Base-by-base conservation (phyloP, 2,797 vertebrate species). In the Lemur catta region DNA sequence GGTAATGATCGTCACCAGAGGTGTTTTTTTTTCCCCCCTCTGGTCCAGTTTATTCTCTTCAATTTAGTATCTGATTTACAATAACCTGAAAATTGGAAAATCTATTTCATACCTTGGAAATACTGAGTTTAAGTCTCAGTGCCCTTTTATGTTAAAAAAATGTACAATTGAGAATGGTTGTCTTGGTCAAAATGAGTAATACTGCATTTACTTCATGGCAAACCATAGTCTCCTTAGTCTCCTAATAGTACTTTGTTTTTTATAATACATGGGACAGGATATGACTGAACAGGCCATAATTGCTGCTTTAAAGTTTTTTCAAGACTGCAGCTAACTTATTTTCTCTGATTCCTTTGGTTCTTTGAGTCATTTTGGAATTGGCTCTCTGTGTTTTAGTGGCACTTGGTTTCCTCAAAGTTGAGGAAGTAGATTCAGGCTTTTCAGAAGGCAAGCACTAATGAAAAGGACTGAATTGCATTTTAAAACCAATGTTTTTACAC, bases 301-400 rank as follows among this genome's bases (percentile, higher is more conserved):
- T 94, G 69, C 67, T 84, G 91, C 92, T 84, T 94, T 97, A 63
- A 80, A 67, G 43, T 67, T 94, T 96, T 88, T 90, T 94, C 50
- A 89, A 71, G 74, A 84, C 20, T 76, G 52, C 50, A 94, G 84
- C 71, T 94, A 88, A 80, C 78, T 91, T 71, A 78, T 74, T 86
- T 84, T 89, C 71, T 89, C 79, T 57, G 67, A 91, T 96, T 74
- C 43, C 82, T n/a, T 85, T 43, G 63, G 63, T 89, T 74, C 87
- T 93, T 79, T 95, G 84, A 97, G 89, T 96, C 79, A 85, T 94
- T 95, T 94, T 87, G 87, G 95, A 96, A 89, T 80, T 79, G 87
- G 35, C 69, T 86, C 0, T 91, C 48, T 86, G 50, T 55, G 65
- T 74, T 89, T 94, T 71, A 61, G 86, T 89, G 75, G 52, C 69